A percentile compares a stretch with the other conserved stretches of the same genome.
These are phyloP conservation scores for Dissostichus mawsoni DNA, from an alignment of 2,113 vertebrate genomes.

Conservation along the genomic window DNA sequence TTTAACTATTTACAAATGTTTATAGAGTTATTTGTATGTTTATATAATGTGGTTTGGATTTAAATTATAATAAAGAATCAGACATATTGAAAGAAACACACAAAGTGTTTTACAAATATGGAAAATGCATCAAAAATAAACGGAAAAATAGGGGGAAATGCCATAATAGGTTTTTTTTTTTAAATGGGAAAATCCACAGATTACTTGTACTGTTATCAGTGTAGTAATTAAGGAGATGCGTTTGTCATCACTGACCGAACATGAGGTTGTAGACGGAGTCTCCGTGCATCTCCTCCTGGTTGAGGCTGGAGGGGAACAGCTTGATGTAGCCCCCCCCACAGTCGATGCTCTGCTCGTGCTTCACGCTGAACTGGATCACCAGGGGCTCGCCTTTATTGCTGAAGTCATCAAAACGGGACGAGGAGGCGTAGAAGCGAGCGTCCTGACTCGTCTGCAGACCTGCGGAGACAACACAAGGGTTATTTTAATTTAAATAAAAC, in stretches of 20 bases:
- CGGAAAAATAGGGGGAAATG: not conserved
- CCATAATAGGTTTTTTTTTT: too few relatives aligned
- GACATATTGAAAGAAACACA: too few relatives aligned
- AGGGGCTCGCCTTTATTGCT: slow-evolving; percentile 85
- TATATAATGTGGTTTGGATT: too few relatives aligned
- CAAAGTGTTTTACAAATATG: too few relatives aligned
- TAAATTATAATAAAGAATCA: too few relatives aligned
- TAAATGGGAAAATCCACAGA: too few relatives aligned
- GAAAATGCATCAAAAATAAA: not conserved
- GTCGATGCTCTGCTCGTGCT: slow-evolving; percentile 88
- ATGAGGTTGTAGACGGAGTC: slow-evolving; percentile 88
- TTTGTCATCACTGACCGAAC: slow-evolving; percentile 80
- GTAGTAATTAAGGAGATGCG: not conserved
- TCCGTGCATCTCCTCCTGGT: slow-evolving; percentile 85
- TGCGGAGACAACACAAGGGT: slow-evolving; percentile 30
- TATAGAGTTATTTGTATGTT: too few relatives aligned
- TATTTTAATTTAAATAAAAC: not conserved
- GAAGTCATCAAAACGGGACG: slow-evolving; percentile 85
- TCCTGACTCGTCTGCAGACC: slow-evolving; percentile 86
- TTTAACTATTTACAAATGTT: too few relatives aligned
- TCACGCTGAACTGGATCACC: slow-evolving; percentile 87
- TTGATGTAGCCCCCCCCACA: slow-evolving; percentile 87
- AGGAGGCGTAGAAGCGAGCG: slow-evolving; percentile 86
- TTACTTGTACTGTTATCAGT: not conserved
- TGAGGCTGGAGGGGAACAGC: slow-evolving; percentile 86